These are phyloP conservation scores for Pseudomyrmex flavicornis DNA, from an alignment of 1,140 invertebrate species.

Conservation along the genomic window DNA sequence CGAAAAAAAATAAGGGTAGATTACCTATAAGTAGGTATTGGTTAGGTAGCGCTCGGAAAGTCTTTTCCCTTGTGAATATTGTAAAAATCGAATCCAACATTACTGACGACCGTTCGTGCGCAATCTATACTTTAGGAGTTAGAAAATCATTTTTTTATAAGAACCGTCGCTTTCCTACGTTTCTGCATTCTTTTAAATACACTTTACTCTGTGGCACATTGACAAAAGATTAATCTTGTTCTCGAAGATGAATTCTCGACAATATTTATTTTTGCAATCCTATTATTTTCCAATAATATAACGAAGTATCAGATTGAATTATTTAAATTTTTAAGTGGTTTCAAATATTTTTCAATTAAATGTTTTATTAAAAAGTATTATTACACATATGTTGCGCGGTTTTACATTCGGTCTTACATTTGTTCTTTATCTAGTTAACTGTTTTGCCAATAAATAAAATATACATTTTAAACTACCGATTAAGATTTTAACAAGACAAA, in stretches of 20 bases:
- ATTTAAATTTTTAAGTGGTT: too few relatives aligned
- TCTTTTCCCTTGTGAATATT: conserved; percentile 14
- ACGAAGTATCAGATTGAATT: too few relatives aligned
- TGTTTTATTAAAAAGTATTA: too few relatives aligned
- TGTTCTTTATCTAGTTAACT: conserved; percentile 19
- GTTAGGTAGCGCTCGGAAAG: not conserved
- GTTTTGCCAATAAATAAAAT: not conserved
- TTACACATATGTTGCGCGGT: too few relatives aligned
- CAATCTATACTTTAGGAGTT: conserved; percentile 2
- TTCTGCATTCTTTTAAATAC: not conserved
- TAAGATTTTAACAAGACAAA: not conserved
- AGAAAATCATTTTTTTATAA: not conserved
- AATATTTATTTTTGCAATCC: too few relatives aligned
- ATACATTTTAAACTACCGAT: not conserved
- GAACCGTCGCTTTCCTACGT: not conserved
- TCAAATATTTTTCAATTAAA: too few relatives aligned
- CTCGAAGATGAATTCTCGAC: too few relatives aligned
- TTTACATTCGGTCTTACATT: not conserved
- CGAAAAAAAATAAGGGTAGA: conserved; percentile 11
- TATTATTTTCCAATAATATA: too few relatives aligned
- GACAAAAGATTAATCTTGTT: not conserved
- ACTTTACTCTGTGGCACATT: not conserved
- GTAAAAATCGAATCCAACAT: conserved; percentile 4
- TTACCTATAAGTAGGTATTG: not conserved
- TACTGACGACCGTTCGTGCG: conserved; percentile 9